Conservation (phyloP, 2,888 invertebrate genomes). For the Drosophila recens region DNA sequence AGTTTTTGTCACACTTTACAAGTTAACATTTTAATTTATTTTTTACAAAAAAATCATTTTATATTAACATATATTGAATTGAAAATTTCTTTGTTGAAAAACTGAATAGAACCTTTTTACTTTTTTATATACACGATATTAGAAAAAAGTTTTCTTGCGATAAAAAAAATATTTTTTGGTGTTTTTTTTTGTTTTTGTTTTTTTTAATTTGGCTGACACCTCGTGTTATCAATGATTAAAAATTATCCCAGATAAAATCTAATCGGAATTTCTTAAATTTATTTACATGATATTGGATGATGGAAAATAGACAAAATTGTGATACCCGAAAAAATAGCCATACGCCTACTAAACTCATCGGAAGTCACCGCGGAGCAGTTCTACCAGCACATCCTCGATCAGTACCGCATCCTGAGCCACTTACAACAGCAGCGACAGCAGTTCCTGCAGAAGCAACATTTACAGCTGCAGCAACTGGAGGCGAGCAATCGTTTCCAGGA, state of each 20-base stretch:
- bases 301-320: slow-evolving; percentile 79
- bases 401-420: slow-evolving; percentile 80
- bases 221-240: not conserved
- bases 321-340: slow-evolving; percentile 85
- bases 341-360: slow-evolving; percentile 84
- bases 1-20: too few species aligned
- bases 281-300: slow-evolving; percentile 4
- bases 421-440: slow-evolving; percentile 82
- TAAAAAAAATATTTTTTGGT: too few species aligned
- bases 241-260: not conserved
- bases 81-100: too few species aligned
- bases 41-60: too few species aligned
- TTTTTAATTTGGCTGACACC: not conserved
- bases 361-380: slow-evolving; percentile 85
- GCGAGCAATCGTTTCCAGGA: slow-evolving; percentile 82
- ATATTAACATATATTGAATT: too few species aligned
- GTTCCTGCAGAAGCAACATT: slow-evolving; percentile 80
- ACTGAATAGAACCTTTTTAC: too few species aligned
- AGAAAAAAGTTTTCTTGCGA: too few species aligned
- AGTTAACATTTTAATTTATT: too few species aligned
- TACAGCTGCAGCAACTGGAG: slow-evolving; percentile 81
- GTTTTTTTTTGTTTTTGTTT: too few species aligned
- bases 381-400: slow-evolving; percentile 84
- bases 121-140: too few species aligned
- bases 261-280: not conserved